phyloP scores from a whole-genome alignment of 1,140 invertebrate genomes.

The Tenebrio molitor region DNA sequence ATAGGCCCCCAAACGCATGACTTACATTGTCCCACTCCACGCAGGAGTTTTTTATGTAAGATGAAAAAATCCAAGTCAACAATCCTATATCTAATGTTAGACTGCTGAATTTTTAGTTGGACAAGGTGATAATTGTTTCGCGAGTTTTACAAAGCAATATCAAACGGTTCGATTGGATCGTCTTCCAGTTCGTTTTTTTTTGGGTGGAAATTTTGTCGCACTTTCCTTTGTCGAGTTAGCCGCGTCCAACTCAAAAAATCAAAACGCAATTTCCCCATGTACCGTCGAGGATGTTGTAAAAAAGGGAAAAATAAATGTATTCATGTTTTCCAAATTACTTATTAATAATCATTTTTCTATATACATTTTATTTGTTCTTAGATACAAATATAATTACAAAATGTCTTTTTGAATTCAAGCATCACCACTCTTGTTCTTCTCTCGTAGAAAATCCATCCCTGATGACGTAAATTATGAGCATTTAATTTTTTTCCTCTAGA shows the following conservation, averaged over 20 bases:
- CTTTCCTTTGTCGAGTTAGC: neutral
- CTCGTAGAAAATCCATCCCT: slow-evolving; percentile 23
- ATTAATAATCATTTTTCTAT: slow-evolving; percentile 38
- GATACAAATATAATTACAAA: slow-evolving; percentile 46
- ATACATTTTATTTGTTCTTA: slow-evolving; percentile 40
- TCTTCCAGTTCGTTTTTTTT: slow-evolving; percentile 41
- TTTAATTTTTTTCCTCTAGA: slow-evolving; percentile 28
- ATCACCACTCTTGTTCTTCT: slow-evolving; percentile 26
- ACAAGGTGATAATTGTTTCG: slow-evolving; percentile 35
- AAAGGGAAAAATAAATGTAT: slow-evolving; percentile 35
- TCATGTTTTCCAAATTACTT: slow-evolving; percentile 32
- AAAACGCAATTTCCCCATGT: neutral
- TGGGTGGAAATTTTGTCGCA: slow-evolving; percentile 3
- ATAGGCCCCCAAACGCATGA: slow-evolving; percentile 83
- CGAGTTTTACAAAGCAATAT: neutral
- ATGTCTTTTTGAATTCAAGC: slow-evolving; percentile 45
- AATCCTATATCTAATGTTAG: slow-evolving; percentile 31
- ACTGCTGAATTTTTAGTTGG: slow-evolving; percentile 37
- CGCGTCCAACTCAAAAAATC: slow-evolving; percentile 14
- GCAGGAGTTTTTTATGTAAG: slow-evolving; percentile 84
- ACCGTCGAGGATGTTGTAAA: slow-evolving; percentile 17
- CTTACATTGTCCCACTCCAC: slow-evolving; percentile 83
- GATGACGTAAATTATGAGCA: slow-evolving; percentile 39
- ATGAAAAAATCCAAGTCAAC: slow-evolving; percentile 45
- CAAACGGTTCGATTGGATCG: slow-evolving; percentile 1